Conservation (phyloP, 2,113 vertebrate species). For the Amia ocellicauda region DNA sequence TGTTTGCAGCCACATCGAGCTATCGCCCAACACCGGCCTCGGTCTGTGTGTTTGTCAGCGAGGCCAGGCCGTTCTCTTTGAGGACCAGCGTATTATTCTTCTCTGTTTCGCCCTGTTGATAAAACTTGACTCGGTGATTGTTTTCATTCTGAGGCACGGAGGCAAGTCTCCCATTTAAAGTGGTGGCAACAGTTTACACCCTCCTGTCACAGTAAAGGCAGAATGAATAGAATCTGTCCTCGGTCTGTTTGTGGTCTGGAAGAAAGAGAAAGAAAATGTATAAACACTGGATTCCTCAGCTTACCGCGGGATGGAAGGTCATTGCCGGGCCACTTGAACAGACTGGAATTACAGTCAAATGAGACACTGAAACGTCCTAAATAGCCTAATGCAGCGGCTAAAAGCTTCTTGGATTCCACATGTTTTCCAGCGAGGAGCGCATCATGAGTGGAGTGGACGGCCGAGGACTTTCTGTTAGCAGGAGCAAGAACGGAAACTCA, state of each 20-base stretch:
- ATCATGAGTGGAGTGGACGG: conserved; percentile 58
- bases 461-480: conserved; percentile 47
- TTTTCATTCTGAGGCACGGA: conserved; percentile 58
- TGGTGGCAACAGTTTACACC: conserved; percentile 54
- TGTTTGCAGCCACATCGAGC: conserved; percentile 25
- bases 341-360: conserved; percentile 81
- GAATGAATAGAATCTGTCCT: conserved; percentile 60
- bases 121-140: conserved; percentile 38
- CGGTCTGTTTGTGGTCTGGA: conserved; percentile 59
- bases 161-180: conserved; percentile 45
- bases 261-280: conserved; percentile 50
- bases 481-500: no score
- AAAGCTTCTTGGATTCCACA: conserved; percentile 86
- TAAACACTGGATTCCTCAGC: conserved; percentile 74
- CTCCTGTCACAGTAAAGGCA: conserved; percentile 48
- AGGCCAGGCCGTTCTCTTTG: conserved; percentile 42
- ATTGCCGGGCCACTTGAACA: conserved; percentile 81
- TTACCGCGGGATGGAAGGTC: conserved; percentile 75
- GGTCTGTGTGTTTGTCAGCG: conserved; percentile 37
- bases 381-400: conserved; percentile 78
- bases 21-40: conserved; percentile 36
- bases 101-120: conserved; percentile 46
- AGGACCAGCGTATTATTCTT: conserved; percentile 45
- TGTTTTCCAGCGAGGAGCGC: conserved; percentile 63
- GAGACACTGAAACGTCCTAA: conserved; percentile 75